Evolutionary conservation across 2,797 vertebrate species (phyloP), one percentile per base, ranked within the genome.

Genomic region (Limosa lapponica): DNA sequence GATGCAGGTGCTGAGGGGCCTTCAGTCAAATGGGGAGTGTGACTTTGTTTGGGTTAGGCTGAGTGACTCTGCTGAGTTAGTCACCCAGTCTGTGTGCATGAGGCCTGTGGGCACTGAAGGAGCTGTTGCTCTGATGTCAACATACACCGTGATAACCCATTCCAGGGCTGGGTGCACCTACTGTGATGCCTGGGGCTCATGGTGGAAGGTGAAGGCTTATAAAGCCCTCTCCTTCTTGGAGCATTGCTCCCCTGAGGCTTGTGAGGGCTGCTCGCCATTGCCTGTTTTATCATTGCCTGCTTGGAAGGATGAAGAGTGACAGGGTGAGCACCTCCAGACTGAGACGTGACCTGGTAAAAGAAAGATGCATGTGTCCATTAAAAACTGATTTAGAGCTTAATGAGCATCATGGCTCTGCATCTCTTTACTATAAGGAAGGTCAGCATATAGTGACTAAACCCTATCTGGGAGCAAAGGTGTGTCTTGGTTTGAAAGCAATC

Each of bases 101-200:
- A 73, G 25, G 32, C 27, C 58, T 27, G 52, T 27, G 43, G 16
- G 37, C 34, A 11, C 37, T 0, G 2, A 62, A 58, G 54, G 8
- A 79, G 30, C 11, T 15, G 27, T 12, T 24, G 28, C 28, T 44
- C 41, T 54, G 48, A 64, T 23, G 62, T 39, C 41, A 65, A 7
- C 8, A 6, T 37, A 2, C 0, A 0, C 37, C 10, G 1, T 37
- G 48, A 10, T 59, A 54, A 66, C 23, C 55, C 8, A 1, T 48
- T 15, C 27, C 23, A 32, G 52, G 48, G 22, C 70, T 82, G 61
- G 48, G 6, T 14, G 16, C 28, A 15, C 36, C 36, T 80, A 3
- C 1, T 1, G 32, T 37, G 32, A 6, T 71, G 22, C 44, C 15
- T 20, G 49, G 46, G 30, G 14, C 17, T 71, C 37, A 0, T 17